Evolutionary conservation across 2,888 invertebrate genomes (phyloP), one percentile per base, ranked within the genome.

Genomic region (Candidula unifasciata): DNA sequence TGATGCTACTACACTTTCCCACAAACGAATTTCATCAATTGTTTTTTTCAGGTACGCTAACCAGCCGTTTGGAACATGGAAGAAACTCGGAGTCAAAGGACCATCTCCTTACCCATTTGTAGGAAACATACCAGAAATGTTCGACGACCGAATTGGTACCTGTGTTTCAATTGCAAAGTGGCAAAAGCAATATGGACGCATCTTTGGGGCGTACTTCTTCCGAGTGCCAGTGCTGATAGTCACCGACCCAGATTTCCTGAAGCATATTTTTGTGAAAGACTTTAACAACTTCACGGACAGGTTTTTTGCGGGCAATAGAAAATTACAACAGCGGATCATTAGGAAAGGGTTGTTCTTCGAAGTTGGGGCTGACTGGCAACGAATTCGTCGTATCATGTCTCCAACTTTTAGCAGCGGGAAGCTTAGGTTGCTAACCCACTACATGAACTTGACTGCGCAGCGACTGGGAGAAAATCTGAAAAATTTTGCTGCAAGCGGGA

Each of bases 251-350:
- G 87, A 89, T 1, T 35, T 88, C 10, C 60, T 89, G 73, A 88
- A 88, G 76, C 87, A 89, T 69, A 83, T 90, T 13, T 84, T 89
- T 74, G 86, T 89, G n/a, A 89, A 88, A 73, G 89, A 90, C 30
- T 89, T 89, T 69, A 81, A 84, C 33, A 79, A 84, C 35, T 89
- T 88, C 54, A 85, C 87, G 21, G 89, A 90, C 83, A 83, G 89
- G 85, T 79, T 60, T 27, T 2, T 79, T 0, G 24, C 73, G 8
- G 79, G 73, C 3, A 30, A 79, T 60, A 44, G 66, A 6, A 44
- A 44, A 18, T 37, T 83, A n/a, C 60, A 44, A n/a, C 69, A 73
- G 16, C 35, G 52, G 10, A 69, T 64, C 21, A n/a, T 83, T 27
- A 73, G 64, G 21, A 79, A 83, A 21, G 64, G 79, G 3, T 8